Evolutionary conservation across 2,888 invertebrate species (phyloP).

Genomic region (Lissonota sp.): DNA sequence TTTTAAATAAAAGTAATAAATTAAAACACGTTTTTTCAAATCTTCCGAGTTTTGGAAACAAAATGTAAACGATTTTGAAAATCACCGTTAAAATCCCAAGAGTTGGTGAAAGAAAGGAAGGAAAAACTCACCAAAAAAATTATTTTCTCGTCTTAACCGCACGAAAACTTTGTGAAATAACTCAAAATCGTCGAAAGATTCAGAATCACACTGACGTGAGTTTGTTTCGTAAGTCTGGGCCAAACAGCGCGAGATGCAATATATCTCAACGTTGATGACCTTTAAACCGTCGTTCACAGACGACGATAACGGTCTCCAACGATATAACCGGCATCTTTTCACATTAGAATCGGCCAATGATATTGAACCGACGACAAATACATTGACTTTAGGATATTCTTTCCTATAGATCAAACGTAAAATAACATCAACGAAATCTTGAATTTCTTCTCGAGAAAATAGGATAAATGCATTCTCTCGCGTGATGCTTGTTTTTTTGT

Average conservation of each 20-base stretch:
- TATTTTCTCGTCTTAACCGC: too few relatives aligned
- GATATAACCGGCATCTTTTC: conserved; percentile 66
- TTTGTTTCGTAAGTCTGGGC: too few relatives aligned
- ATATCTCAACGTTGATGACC: conserved; percentile 77
- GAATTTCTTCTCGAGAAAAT: too few relatives aligned
- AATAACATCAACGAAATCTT: too few relatives aligned
- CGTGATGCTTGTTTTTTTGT: too few relatives aligned
- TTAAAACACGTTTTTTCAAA: background rate
- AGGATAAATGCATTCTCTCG: too few relatives aligned
- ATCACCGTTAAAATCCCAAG: background rate
- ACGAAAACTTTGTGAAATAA: too few relatives aligned
- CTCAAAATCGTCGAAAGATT: too few relatives aligned
- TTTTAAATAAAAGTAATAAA: background rate
- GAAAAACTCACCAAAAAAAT: background rate
- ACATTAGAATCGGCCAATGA: conserved; percentile 61
- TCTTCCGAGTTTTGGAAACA: too few relatives aligned
- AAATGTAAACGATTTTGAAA: background rate
- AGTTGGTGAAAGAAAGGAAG: background rate
- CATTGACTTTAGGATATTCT: background rate
- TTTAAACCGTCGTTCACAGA: conserved; percentile 74
- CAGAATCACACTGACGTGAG: too few relatives aligned
- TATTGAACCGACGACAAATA: conserved; percentile 28
- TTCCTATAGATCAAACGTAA: too few relatives aligned
- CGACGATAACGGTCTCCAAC: conserved; percentile 72
- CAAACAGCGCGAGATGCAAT: conserved; percentile 66